Evolutionary conservation across 2,113 vertebrate species (phyloP).

Genomic region (Cottus gobio): DNA sequence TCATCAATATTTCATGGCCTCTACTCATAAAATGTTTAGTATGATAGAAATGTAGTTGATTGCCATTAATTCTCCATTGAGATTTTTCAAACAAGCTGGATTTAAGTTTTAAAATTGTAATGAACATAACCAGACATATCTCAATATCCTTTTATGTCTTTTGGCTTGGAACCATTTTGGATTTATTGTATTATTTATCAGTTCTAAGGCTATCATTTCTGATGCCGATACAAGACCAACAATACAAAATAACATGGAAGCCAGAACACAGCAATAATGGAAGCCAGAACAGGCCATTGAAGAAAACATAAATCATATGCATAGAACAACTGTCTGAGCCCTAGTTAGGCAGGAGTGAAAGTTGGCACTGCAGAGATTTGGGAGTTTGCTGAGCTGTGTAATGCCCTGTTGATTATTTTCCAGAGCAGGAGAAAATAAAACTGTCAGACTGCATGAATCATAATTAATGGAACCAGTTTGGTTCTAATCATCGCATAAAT

Average conservation of each 20-base stretch:
- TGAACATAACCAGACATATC: background rate
- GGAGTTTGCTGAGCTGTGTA: slow-evolving; percentile 43
- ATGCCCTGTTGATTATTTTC: slow-evolving; percentile 60
- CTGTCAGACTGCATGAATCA: slow-evolving; percentile 72
- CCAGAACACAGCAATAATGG: background rate
- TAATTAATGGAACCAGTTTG: slow-evolving; percentile 69
- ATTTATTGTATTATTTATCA: background rate
- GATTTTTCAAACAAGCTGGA: background rate
- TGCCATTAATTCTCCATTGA: background rate
- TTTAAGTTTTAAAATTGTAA: background rate
- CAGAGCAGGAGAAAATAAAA: slow-evolving; percentile 65
- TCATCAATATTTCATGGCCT: background rate
- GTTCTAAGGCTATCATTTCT: background rate
- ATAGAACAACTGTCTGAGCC: slow-evolving; percentile 22
- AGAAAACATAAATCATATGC: slow-evolving; percentile 44
- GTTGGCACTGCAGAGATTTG: slow-evolving; percentile 29
- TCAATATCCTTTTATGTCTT: background rate
- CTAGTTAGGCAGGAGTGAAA: slow-evolving; percentile 48
- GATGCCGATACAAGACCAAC: slow-evolving; percentile 1
- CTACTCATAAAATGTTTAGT: background rate
- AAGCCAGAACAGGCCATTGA: background rate
- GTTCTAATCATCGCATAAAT: slow-evolving; percentile 73
- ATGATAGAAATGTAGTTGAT: background rate
- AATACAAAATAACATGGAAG: slow-evolving; percentile 5
- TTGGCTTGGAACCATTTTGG: background rate